phyloP scores from a whole-genome alignment of 1,140 invertebrate genomes.

The Drosophila varians region DNA sequence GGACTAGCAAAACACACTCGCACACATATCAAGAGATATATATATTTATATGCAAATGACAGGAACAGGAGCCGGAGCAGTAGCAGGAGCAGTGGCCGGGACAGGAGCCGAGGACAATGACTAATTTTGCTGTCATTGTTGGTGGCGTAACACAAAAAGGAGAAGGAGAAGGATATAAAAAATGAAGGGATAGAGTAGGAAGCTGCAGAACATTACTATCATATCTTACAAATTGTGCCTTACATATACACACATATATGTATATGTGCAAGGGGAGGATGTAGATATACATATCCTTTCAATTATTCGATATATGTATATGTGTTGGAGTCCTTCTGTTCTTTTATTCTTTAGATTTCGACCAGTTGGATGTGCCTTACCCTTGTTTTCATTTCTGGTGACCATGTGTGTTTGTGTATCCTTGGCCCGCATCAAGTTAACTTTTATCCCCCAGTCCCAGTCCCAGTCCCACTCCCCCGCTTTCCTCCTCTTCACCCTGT shows the following conservation, averaged over 20 bases:
- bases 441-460: conserved; percentile 1
- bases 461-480: background rate
- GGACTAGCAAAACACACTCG: conserved; percentile 32
- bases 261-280: too few species aligned
- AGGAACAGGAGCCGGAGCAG: conserved; percentile 24
- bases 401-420: conserved; percentile 45
- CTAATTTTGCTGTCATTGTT: conserved; percentile 76
- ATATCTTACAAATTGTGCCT: conserved; percentile 77
- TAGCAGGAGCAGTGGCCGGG: background rate
- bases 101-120: conserved; percentile 55
- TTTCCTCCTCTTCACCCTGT: background rate
- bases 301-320: conserved; percentile 71
- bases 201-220: conserved; percentile 67
- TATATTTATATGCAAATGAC: conserved; percentile 54
- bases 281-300: conserved; percentile 58
- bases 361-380: background rate
- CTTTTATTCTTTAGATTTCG: conserved; percentile 37
- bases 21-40: background rate
- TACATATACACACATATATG: conserved; percentile 1
- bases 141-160: conserved; percentile 25
- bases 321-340: conserved; percentile 12
- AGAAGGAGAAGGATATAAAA: conserved; percentile 19
- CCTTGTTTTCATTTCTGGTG: conserved; percentile 70
- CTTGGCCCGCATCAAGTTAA: conserved; percentile 53
- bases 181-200: conserved; percentile 1